phyloP scores from a whole-genome alignment of 2,113 vertebrate genomes.

The Cyanoderma ruficeps region DNA sequence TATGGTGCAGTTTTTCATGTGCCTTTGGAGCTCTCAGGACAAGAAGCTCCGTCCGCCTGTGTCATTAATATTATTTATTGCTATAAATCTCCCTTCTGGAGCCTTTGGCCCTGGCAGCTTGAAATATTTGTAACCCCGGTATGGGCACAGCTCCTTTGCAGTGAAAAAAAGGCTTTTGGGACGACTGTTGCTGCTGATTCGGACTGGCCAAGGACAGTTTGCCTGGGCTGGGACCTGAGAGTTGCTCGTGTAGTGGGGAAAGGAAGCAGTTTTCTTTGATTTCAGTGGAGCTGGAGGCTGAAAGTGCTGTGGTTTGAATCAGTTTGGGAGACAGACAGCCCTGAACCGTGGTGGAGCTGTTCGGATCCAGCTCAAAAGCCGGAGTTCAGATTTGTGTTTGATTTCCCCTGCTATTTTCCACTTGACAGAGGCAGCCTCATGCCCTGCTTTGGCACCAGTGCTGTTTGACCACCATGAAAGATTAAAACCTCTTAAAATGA shows the following conservation, averaged over 20 bases:
- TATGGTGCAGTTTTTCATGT: slow-evolving; percentile 66
- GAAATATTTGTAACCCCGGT: slow-evolving; percentile 56
- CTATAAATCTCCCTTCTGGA: slow-evolving; percentile 65
- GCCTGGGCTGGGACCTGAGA: not conserved
- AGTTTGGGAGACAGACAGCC: not conserved
- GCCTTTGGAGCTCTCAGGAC: slow-evolving; percentile 66
- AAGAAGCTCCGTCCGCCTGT: slow-evolving; percentile 50
- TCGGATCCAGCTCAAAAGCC: not conserved
- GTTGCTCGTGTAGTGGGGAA: not conserved
- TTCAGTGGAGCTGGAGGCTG: not conserved
- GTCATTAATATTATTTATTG: slow-evolving; percentile 68
- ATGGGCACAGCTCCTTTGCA: slow-evolving; percentile 10
- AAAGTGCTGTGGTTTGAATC: not conserved
- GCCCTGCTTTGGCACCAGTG: not conserved
- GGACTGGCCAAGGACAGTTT: not conserved
- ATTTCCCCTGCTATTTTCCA: not conserved
- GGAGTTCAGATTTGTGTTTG: not conserved
- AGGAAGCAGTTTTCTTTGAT: not conserved
- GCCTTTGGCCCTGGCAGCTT: slow-evolving; percentile 58
- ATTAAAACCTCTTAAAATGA: not conserved
- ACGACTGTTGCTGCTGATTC: not conserved
- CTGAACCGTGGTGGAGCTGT: not conserved
- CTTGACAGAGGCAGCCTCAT: not conserved
- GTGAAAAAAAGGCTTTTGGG: not conserved
- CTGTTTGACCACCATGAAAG: not conserved